Base-by-base conservation (phyloP, 2,888 invertebrate species). In the Tetheella fluctuosa region DNA sequence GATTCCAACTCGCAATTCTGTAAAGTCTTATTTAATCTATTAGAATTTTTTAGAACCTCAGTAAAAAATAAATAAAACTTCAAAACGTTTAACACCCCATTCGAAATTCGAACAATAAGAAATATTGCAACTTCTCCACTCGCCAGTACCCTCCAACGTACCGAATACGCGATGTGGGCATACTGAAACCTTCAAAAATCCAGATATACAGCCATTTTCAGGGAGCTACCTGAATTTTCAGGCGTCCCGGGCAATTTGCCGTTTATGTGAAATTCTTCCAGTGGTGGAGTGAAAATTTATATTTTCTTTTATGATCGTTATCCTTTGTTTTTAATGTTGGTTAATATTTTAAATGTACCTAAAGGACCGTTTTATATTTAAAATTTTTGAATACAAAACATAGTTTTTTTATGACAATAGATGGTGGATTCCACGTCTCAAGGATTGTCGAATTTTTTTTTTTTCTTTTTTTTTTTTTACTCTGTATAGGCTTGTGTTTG, bases 121-220 rank as follows among this genome's bases (percentile, higher is more conserved):
- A 30, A 0, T n/a, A 34, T 12, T 3, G 23, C 13, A 17, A 37
- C 34, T 55, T 55, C 7, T 34, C 34, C 10, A 55, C 2, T 17
- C 6, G n/a, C 34, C 17, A 34, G 55, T 55, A 34, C 55, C 15
- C 12, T 55, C 34, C 12, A 55, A 55, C 55, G 34, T 34, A 23
- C 34, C 17, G 20, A 28, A 17, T 48, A 20, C 48, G 20, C 48
- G 20, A n/a, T 48, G 20, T 48, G 57, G 65, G 64, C 67, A 62
- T 67, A 64, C 64, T 55, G 62, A 60, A 59, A 57, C 58, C 64
- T 61, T 69, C 65, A 65, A 73, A 73, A 62, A 62, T 48, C 61
- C 59, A 61, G 52, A 61, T 57, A 56, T 64, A 60, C 62, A 62
- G 64, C 63, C 69, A 68, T 75, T 74, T 74, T 54, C 61, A 67